Evolutionary conservation across 2,888 invertebrate genomes (phyloP).

Genomic region (Mythimna albipuncta): DNA sequence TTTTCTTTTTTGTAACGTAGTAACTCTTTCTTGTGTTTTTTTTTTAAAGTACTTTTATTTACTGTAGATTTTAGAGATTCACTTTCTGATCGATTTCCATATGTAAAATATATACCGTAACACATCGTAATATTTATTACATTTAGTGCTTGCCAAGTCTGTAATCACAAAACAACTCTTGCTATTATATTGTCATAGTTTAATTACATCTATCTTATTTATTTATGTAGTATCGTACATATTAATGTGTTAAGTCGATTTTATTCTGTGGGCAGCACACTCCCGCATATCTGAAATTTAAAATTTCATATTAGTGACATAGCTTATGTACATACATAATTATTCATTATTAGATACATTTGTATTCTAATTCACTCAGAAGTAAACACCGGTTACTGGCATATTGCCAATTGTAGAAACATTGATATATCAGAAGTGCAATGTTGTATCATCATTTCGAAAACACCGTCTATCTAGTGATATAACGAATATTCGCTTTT

Average conservation of each 20-base stretch:
- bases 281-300: constrained; percentile 82
- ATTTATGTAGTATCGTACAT: constrained; percentile 17
- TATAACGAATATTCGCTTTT: no score
- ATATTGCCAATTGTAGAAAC: not conserved
- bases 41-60: constrained; percentile 13
- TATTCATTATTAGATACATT: not conserved
- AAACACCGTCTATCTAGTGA: not conserved
- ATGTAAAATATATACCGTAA: not conserved
- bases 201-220: constrained; percentile 16
- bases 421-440: not conserved
- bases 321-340: not conserved
- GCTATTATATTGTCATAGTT: constrained; percentile 11
- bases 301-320: constrained; percentile 4
- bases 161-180: constrained; percentile 13
- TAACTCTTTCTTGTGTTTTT: not conserved
- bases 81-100: constrained; percentile 12
- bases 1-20: constrained; percentile 1
- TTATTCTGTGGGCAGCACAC: constrained; percentile 81
- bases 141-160: not conserved
- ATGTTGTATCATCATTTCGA: not conserved
- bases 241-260: constrained; percentile 62
- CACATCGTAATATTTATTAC: constrained; percentile 13
- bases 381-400: not conserved
- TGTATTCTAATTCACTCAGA: not conserved
- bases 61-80: not conserved